These are phyloP conservation scores for Ditula angustiorana DNA, from an alignment of 2,888 invertebrate species.

Conservation along the genomic window DNA sequence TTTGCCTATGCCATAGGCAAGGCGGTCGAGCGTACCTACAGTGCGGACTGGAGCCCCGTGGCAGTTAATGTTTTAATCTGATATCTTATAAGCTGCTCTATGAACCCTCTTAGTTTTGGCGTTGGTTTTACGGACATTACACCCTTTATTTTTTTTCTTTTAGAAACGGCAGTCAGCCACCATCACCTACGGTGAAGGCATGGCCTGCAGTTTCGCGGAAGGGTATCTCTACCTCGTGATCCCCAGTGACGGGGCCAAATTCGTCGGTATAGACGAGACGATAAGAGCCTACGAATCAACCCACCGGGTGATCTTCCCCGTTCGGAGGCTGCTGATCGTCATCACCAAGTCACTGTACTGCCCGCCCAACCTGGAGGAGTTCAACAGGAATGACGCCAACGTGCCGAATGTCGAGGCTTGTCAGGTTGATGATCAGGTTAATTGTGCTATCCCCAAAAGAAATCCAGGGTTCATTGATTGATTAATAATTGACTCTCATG, in stretches of 20 bases:
- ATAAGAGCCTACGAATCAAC: constrained; percentile 67
- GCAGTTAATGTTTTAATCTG: too few relatives aligned
- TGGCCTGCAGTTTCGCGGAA: constrained; percentile 88
- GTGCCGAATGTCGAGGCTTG: constrained; percentile 72
- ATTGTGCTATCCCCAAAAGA: too few relatives aligned
- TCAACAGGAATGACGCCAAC: constrained; percentile 57
- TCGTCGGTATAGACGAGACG: constrained; percentile 58
- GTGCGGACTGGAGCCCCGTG: too few relatives aligned
- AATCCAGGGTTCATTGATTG: too few relatives aligned
- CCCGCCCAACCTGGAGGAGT: constrained; percentile 81
- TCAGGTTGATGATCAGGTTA: constrained; percentile 58
- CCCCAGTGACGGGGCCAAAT: constrained; percentile 72
- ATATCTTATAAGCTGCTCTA: too few relatives aligned
- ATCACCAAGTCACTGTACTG: constrained; percentile 86
- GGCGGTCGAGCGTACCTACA: too few relatives aligned
- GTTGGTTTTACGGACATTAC: too few relatives aligned
- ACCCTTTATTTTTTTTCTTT: too few relatives aligned
- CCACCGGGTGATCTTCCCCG: constrained; percentile 79
- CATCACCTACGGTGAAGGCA: constrained; percentile 86
- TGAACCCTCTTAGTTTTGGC: too few relatives aligned
- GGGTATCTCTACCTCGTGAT: constrained; percentile 87
- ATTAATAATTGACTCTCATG: too few relatives aligned
- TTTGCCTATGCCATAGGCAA: too few relatives aligned
- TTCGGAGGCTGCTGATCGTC: constrained; percentile 86
- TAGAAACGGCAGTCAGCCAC: constrained; percentile 51